phyloP scores from a whole-genome alignment of 2,113 vertebrate genomes.

The Oceanodroma tethys region DNA sequence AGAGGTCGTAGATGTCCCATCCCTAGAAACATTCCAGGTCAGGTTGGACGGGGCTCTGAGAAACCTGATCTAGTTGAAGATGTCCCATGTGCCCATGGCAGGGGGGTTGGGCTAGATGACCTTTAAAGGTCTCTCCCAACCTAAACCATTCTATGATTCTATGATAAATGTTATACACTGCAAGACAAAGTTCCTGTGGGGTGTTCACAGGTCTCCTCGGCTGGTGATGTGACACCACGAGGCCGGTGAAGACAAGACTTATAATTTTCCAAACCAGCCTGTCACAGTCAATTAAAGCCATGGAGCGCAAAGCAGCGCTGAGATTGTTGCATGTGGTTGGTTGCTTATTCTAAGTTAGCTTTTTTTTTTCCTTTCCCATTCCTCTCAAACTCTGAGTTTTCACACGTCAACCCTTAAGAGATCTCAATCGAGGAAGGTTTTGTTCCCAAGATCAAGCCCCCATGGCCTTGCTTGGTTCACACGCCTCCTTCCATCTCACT shows the following conservation, averaged over 20 bases:
- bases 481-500: background rate
- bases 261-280: background rate
- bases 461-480: background rate
- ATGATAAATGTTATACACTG: accelerated
- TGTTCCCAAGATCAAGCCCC: background rate
- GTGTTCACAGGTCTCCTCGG: background rate
- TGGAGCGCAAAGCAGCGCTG: background rate
- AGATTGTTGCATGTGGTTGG: background rate
- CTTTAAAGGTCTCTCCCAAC: background rate
- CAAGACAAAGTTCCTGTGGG: background rate
- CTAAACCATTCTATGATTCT: background rate
- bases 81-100: background rate
- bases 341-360: background rate
- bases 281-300: accelerated
- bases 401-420: background rate
- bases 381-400: background rate
- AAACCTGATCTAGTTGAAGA: background rate
- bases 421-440: background rate
- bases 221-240: background rate
- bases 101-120: background rate
- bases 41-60: background rate
- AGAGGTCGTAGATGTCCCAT: no score
- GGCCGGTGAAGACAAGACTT: accelerated
- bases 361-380: background rate
- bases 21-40: background rate